Evolutionary conservation across 2,888 invertebrate species (phyloP).

Genomic region (Megamerina dolium): DNA sequence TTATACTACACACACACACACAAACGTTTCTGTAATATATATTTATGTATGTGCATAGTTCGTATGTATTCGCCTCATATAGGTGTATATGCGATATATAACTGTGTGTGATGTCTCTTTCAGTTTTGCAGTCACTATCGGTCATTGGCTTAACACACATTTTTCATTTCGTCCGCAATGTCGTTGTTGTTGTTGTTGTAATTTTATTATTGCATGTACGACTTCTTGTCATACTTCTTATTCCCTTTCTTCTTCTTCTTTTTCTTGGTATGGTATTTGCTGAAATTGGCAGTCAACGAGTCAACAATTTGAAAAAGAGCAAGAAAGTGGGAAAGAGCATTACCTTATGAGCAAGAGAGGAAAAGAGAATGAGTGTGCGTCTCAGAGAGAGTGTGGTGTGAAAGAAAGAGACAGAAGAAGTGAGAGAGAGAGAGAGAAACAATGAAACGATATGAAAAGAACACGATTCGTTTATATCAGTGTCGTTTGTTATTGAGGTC

Average conservation of each 20-base stretch:
- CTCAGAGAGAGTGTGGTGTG: background rate
- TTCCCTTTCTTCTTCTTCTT: slow-evolving; percentile 23
- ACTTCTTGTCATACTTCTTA: too few relatives aligned
- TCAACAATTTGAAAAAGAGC: background rate
- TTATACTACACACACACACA: too few relatives aligned
- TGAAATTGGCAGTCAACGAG: slow-evolving; percentile 2
- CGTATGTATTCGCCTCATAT: too few relatives aligned
- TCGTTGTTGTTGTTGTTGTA: too few relatives aligned
- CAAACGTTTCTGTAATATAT: too few relatives aligned
- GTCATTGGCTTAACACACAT: slow-evolving; percentile 51
- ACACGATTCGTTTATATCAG: too few relatives aligned
- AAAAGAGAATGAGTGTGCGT: background rate
- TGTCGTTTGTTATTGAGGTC: too few relatives aligned
- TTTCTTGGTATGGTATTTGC: background rate
- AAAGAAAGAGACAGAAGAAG: background rate
- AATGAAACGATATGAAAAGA: background rate
- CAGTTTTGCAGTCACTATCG: slow-evolving; percentile 31
- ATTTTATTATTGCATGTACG: too few relatives aligned
- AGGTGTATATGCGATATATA: too few relatives aligned
- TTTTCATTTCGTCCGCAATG: slow-evolving; percentile 25
- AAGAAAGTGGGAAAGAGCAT: background rate
- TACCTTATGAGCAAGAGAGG: background rate
- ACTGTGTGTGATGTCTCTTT: too few relatives aligned
- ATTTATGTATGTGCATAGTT: too few relatives aligned
- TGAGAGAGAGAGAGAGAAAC: background rate